These are phyloP conservation scores for Dinocampus coccinellae DNA, from an alignment of 2,888 invertebrate species.

Conservation along the genomic window DNA sequence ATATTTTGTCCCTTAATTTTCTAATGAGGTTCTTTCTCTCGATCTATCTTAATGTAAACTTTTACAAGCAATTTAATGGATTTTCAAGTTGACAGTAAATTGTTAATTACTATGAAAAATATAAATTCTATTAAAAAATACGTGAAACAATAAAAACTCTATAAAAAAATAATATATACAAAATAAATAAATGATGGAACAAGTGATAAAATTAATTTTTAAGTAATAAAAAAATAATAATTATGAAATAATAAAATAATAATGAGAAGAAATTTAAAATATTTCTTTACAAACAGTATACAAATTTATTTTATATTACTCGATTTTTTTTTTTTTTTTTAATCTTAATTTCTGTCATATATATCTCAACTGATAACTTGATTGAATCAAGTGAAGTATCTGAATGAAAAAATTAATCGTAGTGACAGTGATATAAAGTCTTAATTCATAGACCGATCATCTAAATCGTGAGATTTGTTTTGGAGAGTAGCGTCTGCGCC, in stretches of 20 bases:
- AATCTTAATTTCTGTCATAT: no score
- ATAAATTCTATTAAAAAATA: no score
- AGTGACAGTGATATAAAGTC: not conserved
- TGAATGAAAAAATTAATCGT: not conserved
- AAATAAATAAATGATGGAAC: not conserved
- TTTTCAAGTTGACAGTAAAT: not conserved
- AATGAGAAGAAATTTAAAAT: no score
- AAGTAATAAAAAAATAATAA: not conserved
- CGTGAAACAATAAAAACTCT: no score
- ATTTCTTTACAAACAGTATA: not conserved
- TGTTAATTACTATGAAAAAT: no score
- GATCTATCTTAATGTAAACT: not conserved
- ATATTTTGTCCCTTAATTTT: no score
- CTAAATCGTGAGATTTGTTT: conserved; percentile 41
- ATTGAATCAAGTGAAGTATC: no score
- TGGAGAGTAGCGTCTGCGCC: conserved; percentile 45
- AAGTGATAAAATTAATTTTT: not conserved
- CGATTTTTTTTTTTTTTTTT: no score
- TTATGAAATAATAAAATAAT: not conserved
- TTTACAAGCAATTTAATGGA: not conserved
- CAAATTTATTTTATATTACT: not conserved
- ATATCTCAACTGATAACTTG: no score
- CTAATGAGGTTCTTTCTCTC: not conserved
- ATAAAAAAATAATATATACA: not conserved
- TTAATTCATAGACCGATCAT: not conserved